Percentiles rank a stretch among this genome's conserved stretches.
Evolutionary conservation across 2,888 invertebrate species (phyloP).

Genomic region (Palloptera scutellata): DNA sequence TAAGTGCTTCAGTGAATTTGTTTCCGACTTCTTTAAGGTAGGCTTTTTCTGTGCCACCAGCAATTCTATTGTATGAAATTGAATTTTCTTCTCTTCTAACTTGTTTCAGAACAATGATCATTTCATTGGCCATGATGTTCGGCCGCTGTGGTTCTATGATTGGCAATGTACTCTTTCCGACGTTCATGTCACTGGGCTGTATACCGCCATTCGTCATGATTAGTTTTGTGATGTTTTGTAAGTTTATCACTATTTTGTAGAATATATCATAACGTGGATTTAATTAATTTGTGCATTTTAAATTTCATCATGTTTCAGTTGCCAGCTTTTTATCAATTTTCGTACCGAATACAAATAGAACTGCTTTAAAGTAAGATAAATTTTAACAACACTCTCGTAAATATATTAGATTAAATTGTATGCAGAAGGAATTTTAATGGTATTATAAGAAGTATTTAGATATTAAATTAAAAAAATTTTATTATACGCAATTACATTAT

Average conservation of each 20-base stretch:
- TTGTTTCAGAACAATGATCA: slow-evolving; percentile 72
- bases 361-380: slow-evolving; percentile 36
- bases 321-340: slow-evolving; percentile 39
- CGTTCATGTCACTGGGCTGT: slow-evolving; percentile 72
- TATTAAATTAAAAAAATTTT: no score
- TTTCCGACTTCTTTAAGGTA: slow-evolving; percentile 50
- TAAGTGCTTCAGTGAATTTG: slow-evolving; percentile 44
- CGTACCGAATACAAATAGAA: slow-evolving; percentile 41
- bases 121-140: slow-evolving; percentile 74
- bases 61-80: no score
- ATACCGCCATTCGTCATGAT: slow-evolving; percentile 75
- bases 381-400: no score
- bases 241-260: slow-evolving; percentile 39
- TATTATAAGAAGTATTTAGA: no score
- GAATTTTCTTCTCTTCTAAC: background rate
- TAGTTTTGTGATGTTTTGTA: slow-evolving; percentile 69
- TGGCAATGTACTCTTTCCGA: slow-evolving; percentile 75
- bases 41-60: slow-evolving; percentile 2
- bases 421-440: no score
- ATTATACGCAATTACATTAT: no score
- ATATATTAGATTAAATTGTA: no score
- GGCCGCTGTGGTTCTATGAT: slow-evolving; percentile 73
- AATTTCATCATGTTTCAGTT: slow-evolving; percentile 35
- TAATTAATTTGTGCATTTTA: slow-evolving; percentile 2
- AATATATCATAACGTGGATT: no score